These are phyloP conservation scores for Melanaphis sacchari DNA, from an alignment of 1,140 invertebrate species.

Conservation along the genomic window DNA sequence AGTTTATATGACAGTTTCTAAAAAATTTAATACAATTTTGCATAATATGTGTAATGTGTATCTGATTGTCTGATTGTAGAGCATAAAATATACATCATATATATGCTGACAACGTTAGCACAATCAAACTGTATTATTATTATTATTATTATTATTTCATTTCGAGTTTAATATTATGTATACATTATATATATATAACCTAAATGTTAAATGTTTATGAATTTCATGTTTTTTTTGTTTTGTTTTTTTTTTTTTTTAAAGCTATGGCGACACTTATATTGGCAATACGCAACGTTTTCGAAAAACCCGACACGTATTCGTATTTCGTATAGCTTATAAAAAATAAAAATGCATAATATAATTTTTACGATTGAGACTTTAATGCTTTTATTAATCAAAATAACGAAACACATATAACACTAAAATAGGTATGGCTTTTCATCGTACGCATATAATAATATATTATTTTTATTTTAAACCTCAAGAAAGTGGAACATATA, in stretches of 20 bases:
- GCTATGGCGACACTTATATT: background rate
- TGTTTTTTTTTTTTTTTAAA: no score
- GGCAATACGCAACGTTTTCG: background rate
- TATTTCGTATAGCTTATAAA: background rate
- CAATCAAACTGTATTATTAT: background rate
- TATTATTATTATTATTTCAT: background rate
- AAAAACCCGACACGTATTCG: background rate
- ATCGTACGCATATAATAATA: background rate
- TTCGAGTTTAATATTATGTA: background rate
- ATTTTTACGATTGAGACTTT: constrained; percentile 5
- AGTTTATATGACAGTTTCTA: background rate
- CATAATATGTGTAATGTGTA: background rate
- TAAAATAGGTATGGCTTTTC: background rate
- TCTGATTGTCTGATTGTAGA: background rate
- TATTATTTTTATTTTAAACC: constrained; percentile 26
- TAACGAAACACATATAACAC: background rate
- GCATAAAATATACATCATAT: background rate
- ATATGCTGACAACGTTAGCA: background rate
- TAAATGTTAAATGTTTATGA: constrained; percentile 1
- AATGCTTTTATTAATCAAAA: constrained; percentile 5
- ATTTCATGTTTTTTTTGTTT: background rate
- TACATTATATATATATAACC: background rate
- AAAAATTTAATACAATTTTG: background rate
- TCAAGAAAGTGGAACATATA: constrained; percentile 9
- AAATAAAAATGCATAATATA: background rate